Base-by-base conservation (phyloP, 2,113 vertebrate genomes). In the Dicaeum eximium region DNA sequence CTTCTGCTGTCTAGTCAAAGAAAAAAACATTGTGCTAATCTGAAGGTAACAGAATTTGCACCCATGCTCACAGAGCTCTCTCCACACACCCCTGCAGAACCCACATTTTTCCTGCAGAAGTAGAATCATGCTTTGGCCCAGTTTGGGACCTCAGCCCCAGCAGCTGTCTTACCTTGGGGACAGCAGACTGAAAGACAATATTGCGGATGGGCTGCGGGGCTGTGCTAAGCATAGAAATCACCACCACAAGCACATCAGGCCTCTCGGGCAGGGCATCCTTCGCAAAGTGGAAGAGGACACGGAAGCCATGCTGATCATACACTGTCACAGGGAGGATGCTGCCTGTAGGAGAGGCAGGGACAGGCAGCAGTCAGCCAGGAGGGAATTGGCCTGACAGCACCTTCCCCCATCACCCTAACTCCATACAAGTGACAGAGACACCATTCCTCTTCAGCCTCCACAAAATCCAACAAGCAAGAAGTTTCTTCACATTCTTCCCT, bases 151-250 rank as follows among this genome's bases (percentile, higher is more conserved):
- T 58, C 27, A 51, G 53, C 18, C 15, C 51, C 45, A 35, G 71
- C 38, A 82, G 66, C 4, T 10, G 35, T 45, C 92, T 78, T 95
- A 99, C 99, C 99, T 99, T 99, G 80, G 99, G 99, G 79, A 99
- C 99, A 1, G 99, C 99, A 6, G 99, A 98, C 97, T 99, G 99
- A 97, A 99, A 99, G 90, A 99, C 97, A 45, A 99, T 99, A 96
- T 98, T 99, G 89, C 98, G 98, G 95, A 99, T 98, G 16, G 99
- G 98, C 83, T 98, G 97, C 1, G 99, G 98, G 5, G 99, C 99
- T 0, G 99, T 99, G 84, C 99, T 99, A 44, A 99, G 97, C 99
- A 99, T 99, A 64, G 99, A 99, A 57, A 99, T 99, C 90, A 99
- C 99, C 79, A 99, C 99, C 88, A 99, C 99, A 42, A 99, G 97